Evolutionary conservation across 2,113 vertebrate species (phyloP).

Genomic region (Lepisosteus osseus): DNA sequence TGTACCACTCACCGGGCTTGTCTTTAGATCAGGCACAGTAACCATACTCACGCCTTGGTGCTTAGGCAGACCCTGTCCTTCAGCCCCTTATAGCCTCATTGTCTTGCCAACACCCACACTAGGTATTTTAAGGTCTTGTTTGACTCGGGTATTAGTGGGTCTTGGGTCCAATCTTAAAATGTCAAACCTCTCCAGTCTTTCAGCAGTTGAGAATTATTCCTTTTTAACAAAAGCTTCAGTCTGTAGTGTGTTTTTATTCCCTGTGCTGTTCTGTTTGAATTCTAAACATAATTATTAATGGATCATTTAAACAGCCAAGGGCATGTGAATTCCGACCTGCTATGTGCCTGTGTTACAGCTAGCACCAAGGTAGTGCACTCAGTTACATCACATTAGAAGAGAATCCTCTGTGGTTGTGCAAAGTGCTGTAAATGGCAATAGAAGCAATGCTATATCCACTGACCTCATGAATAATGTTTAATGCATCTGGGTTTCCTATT

Average conservation of each 20-base stretch:
- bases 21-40: too few relatives aligned
- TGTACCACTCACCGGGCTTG: not conserved
- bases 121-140: not conserved
- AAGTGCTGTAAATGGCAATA: too few relatives aligned
- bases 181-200: too few relatives aligned
- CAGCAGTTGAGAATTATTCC: not conserved
- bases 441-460: too few relatives aligned
- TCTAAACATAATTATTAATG: not conserved
- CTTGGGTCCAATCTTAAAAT: too few relatives aligned
- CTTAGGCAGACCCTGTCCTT: not conserved
- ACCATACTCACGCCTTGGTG: not conserved
- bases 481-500: too few relatives aligned
- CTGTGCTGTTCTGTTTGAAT: slow-evolving; percentile 8
- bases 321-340: not conserved
- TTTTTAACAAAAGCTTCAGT: slow-evolving; percentile 14
- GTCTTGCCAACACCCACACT: not conserved
- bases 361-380: not conserved
- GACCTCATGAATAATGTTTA: too few relatives aligned
- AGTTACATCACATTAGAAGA: too few relatives aligned
- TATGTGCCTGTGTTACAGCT: not conserved
- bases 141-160: not conserved
- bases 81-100: not conserved
- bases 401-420: too few relatives aligned
- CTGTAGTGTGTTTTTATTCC: not conserved
- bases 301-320: not conserved